Conservation (phyloP, 1,140 invertebrate species). For the Aphaenogaster ashmeadi region DNA sequence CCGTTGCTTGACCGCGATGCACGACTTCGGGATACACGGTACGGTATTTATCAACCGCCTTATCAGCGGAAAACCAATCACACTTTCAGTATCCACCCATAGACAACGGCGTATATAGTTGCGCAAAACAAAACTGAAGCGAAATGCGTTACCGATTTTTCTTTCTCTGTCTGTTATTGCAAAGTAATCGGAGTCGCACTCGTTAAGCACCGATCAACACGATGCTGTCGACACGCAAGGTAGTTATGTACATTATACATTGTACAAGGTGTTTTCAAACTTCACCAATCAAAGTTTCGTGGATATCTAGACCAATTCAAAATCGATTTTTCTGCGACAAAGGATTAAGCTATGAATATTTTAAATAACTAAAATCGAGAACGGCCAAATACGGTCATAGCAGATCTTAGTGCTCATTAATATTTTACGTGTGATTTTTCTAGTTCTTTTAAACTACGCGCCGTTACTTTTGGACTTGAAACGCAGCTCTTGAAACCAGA, state of each 20-base stretch:
- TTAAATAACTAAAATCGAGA: neutral
- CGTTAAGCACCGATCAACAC: constrained; percentile 40
- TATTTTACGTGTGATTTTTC: no score
- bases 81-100: constrained; percentile 33
- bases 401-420: no score
- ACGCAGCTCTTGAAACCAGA: no score
- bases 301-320: neutral
- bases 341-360: neutral
- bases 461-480: no score
- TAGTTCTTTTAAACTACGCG: no score
- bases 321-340: neutral
- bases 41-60: constrained; percentile 36
- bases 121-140: constrained; percentile 32
- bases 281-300: constrained; percentile 8
- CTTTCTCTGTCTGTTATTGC: neutral
- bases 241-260: neutral
- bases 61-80: constrained; percentile 31
- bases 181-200: constrained; percentile 41
- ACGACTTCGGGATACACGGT: constrained; percentile 18
- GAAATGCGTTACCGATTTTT: constrained; percentile 34
- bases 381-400: no score
- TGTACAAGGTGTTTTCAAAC: neutral
- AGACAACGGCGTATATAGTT: constrained; percentile 38
- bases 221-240: constrained; percentile 20
- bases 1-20: constrained; percentile 40